Percentiles rank a stretch among this genome's conserved stretches.
Conservation (phyloP, 2,797 vertebrate genomes). For the Fratercula arctica region DNA sequence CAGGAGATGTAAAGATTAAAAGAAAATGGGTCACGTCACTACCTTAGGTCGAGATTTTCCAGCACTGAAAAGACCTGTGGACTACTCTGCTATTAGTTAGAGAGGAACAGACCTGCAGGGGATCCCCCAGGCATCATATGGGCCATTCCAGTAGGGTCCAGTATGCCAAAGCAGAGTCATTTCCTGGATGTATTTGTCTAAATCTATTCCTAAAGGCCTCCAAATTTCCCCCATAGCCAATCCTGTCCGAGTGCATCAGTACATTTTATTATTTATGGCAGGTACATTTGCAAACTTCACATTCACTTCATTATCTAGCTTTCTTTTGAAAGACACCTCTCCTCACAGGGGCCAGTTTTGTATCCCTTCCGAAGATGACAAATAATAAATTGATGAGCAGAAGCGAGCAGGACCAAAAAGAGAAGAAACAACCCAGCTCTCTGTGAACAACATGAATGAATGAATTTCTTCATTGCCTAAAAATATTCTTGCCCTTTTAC, state of each 20-base stretch:
- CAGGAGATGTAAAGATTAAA: neutral
- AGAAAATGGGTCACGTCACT: neutral
- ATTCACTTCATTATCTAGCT: neutral
- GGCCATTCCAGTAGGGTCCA: neutral
- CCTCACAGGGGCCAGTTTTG: neutral
- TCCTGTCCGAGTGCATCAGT: neutral
- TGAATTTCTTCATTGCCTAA: slow-evolving; percentile 10
- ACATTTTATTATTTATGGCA: neutral
- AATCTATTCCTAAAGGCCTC: neutral
- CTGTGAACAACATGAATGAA: neutral
- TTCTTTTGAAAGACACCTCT: neutral
- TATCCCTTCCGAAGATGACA: neutral
- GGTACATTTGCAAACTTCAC: neutral
- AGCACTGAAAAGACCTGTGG: neutral
- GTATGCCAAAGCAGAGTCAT: neutral
- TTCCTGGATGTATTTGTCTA: neutral
- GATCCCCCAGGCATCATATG: neutral
- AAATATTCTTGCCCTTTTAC: slow-evolving; percentile 25
- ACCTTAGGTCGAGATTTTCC: neutral
- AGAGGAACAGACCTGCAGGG: neutral
- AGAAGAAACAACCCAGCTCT: neutral
- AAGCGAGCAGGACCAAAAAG: neutral
- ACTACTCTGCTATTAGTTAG: neutral
- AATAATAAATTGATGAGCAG: neutral
- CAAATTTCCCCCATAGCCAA: neutral